Base-by-base conservation (phyloP, 2,888 invertebrate species). In the Leptopterna dolabrata region DNA sequence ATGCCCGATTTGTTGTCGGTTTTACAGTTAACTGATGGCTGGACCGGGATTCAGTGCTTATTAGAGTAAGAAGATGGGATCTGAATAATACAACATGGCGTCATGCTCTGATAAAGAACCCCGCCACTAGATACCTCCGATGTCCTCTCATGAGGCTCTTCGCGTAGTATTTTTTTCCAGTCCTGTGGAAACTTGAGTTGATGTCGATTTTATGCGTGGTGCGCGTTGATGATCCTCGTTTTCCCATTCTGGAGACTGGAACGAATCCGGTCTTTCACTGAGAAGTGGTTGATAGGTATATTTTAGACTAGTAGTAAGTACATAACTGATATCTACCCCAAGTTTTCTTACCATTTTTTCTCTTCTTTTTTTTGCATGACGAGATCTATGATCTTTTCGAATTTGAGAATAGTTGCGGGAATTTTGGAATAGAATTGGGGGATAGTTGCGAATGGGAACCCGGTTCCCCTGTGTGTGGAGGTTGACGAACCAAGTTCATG, bases 41-140 rank as follows among this genome's bases (percentile, higher is more conserved):
- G 16, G 36, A 73, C 36, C 73, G 36, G 73, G 73, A 41, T 41
- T 16, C 36, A 13, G 81, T 81, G 81, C 16, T 81, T 81, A 81
- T 81, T 81, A 81, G 81, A 81, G 81, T 51, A 51, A 81, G 81
- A 51, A 81, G 81, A 81, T 81, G 81, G 19, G 51, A 81, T 81
- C 81, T 27, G 81, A 81, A 81, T 81, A 63, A 81, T 51, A 81
- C 51, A 81, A 81, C 81, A 51, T 81, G 29, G 81, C 81, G 81
- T 81, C 81, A 81, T 55, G 81, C 81, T 81, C 81, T 81, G 51
- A 81, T 81, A 81, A 81, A 19, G 36, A 30, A 73, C n/a, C 73
- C 55, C 73, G 73, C 73, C 36, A 30, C 36, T 36, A 36, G 36
- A 41, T 11, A 30, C 41, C 41, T 6, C 73, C 19, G 55, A 19